Percentiles rank a stretch among this genome's conserved stretches.
Evolutionary conservation across 1,140 invertebrate species (phyloP).

Genomic region (Pseudoatta argentina): DNA sequence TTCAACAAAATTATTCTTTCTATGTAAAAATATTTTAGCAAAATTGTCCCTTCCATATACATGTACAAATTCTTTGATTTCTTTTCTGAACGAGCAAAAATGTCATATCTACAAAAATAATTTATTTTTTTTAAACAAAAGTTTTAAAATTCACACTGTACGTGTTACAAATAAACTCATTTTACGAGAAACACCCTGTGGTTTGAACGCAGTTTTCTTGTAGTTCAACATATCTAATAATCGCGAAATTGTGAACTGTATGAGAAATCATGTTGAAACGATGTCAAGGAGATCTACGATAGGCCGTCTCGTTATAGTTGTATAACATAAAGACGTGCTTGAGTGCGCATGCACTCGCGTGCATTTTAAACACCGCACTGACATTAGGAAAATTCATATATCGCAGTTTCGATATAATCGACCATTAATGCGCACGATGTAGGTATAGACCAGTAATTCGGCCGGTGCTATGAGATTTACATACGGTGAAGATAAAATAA

Average conservation of each 20-base stretch:
- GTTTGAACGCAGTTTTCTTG: background rate
- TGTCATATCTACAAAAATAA: background rate
- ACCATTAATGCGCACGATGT: background rate
- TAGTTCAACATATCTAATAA: conserved; percentile 44
- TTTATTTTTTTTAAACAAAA: background rate
- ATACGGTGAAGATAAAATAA: conserved; percentile 46
- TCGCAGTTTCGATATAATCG: conserved; percentile 10
- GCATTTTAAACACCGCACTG: conserved; percentile 22
- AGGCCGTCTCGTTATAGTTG: conserved; percentile 54
- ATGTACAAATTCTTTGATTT: background rate
- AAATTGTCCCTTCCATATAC: no score
- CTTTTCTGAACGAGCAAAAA: background rate
- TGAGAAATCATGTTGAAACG: conserved; percentile 48
- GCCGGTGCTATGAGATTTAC: conserved; percentile 5
- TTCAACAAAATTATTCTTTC: no score
- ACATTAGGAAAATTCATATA: conserved; percentile 39
- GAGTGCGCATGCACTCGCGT: conserved; percentile 51
- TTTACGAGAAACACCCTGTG: background rate
- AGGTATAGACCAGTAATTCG: background rate
- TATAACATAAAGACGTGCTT: background rate
- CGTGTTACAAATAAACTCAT: background rate
- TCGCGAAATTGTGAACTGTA: conserved; percentile 42
- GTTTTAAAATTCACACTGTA: background rate
- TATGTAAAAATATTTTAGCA: no score
- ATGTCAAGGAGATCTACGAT: conserved; percentile 55